Conservation (phyloP, 2,113 vertebrate species). For the Corythoichthys intestinalis region DNA sequence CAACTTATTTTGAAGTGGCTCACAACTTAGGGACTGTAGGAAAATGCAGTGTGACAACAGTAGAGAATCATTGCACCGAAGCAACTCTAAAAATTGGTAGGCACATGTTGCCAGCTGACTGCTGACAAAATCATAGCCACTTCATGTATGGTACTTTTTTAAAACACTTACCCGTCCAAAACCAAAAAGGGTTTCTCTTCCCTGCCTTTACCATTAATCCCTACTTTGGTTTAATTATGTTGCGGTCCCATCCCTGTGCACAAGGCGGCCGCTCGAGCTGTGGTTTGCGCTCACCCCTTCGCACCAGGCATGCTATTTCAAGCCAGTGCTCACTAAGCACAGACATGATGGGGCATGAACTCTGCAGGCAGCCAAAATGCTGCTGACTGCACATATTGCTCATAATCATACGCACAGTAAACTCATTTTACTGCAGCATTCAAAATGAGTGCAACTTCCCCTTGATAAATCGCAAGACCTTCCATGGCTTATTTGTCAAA, state of each 20-base stretch:
- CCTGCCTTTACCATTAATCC: conserved; percentile 29
- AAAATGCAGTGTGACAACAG: not conserved
- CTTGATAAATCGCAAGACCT: not conserved
- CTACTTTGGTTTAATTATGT: conserved; percentile 44
- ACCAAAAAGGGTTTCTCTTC: conserved; percentile 24
- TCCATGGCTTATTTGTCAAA: not conserved
- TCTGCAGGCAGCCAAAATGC: conserved; percentile 47
- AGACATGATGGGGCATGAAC: conserved; percentile 69
- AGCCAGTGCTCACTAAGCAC: conserved; percentile 61
- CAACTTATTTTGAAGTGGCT: too few species aligned
- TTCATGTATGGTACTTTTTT: conserved; percentile 15
- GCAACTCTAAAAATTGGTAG: not conserved
- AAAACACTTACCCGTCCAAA: conserved; percentile 10
- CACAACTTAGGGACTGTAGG: not conserved
- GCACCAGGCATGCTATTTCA: conserved; percentile 59
- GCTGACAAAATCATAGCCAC: conserved; percentile 7
- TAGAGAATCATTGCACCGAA: not conserved
- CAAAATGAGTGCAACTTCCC: conserved; percentile 14
- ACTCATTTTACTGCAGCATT: conserved; percentile 21
- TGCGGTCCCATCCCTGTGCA: conserved; percentile 54
- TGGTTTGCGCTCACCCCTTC: conserved; percentile 30
- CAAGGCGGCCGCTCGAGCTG: conserved; percentile 52
- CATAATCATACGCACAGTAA: conserved; percentile 50
- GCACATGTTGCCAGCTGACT: conserved; percentile 4
- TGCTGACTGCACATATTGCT: conserved; percentile 55